These are phyloP conservation scores for Cephus pulcher DNA, from an alignment of 2,888 invertebrate genomes.

Conservation along the genomic window DNA sequence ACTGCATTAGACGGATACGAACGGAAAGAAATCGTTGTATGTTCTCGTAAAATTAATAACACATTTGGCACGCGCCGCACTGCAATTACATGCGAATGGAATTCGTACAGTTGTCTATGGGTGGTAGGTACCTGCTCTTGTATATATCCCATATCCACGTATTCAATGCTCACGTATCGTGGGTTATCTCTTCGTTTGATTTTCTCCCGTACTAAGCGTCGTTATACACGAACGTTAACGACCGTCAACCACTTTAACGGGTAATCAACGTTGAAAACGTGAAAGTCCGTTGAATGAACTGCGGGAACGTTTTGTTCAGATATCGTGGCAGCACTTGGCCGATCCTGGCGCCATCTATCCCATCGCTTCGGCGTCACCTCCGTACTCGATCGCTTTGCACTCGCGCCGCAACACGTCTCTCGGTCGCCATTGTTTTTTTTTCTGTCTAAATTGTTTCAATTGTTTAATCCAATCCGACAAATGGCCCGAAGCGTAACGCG, in stretches of 20 bases:
- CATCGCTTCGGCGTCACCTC: background rate
- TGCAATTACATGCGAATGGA: background rate
- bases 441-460: slow-evolving; percentile 37
- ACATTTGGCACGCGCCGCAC: background rate
- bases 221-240: background rate
- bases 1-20: background rate
- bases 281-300: background rate
- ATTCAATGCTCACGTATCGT: background rate
- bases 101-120: background rate
- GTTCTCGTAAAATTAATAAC: background rate
- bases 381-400: background rate
- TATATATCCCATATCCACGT: background rate
- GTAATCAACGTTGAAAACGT: background rate
- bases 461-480: slow-evolving; percentile 54
- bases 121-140: background rate
- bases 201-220: background rate
- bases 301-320: background rate
- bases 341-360: background rate
- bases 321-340: background rate
- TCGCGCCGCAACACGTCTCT: background rate
- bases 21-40: background rate
- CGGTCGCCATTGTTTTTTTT: background rate
- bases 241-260: background rate
- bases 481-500: slow-evolving; percentile 29
- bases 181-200: background rate